phyloP scores from a whole-genome alignment of 2,113 vertebrate species.

The Struthio camelus region DNA sequence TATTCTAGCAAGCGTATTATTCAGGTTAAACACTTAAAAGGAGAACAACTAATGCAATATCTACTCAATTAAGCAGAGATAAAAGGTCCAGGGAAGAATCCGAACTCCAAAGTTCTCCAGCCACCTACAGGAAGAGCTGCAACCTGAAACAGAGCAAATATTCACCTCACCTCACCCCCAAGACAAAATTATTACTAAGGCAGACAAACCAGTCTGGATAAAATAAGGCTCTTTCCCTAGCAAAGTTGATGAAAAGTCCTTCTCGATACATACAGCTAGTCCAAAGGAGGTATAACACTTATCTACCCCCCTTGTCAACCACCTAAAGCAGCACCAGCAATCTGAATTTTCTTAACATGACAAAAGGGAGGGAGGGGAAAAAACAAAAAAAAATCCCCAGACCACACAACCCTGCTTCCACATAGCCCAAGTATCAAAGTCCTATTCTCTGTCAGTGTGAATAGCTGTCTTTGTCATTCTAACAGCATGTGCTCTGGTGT shows the following conservation, averaged over 20 bases:
- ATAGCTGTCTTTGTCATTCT: neutral
- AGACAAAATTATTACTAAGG: neutral
- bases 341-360: neutral
- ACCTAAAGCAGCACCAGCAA: neutral
- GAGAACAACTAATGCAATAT: neutral
- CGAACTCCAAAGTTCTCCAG: neutral
- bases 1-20: neutral
- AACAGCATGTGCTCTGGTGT: fast-evolving
- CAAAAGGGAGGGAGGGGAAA: neutral
- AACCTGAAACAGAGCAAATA: neutral
- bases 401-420: neutral
- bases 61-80: neutral
- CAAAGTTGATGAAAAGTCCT: neutral
- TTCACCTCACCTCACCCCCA: neutral
- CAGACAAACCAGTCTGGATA: neutral
- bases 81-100: neutral
- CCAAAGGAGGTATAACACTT: neutral
- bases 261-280: neutral
- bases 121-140: neutral
- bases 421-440: neutral
- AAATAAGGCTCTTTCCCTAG: neutral
- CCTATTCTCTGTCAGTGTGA: neutral
- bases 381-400: neutral
- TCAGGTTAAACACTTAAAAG: neutral
- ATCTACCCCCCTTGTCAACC: neutral